phyloP scores from a whole-genome alignment of 2,797 vertebrate genomes.

The Gorsachius magnificus region DNA sequence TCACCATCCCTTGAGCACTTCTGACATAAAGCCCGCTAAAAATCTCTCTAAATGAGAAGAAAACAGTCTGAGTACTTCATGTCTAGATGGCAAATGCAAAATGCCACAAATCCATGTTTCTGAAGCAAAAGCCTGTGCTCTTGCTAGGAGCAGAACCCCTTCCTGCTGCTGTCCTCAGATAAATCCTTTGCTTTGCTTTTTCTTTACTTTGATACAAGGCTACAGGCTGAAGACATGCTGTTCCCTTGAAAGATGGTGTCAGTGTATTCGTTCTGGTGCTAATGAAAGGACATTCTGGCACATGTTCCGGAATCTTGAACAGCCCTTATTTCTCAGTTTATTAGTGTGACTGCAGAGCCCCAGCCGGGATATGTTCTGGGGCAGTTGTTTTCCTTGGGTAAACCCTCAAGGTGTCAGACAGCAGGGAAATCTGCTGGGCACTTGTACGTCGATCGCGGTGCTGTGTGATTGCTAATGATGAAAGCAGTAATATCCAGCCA shows the following conservation, averaged over 20 bases:
- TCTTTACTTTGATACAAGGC: not conserved
- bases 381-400: not conserved
- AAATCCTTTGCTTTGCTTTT: not conserved
- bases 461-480: not conserved
- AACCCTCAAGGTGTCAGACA: not conserved
- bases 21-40: slow-evolving; percentile 39
- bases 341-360: not conserved
- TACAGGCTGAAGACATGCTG: not conserved
- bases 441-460: not conserved
- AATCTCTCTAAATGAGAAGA: slow-evolving; percentile 12
- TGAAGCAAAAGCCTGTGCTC: not conserved
- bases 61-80: not conserved
- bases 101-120: not conserved
- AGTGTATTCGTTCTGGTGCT: not conserved
- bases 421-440: not conserved
- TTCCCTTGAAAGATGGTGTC: not conserved
- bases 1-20: slow-evolving; percentile 20
- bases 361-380: not conserved
- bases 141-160: not conserved
- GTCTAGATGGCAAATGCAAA: slow-evolving; percentile 7
- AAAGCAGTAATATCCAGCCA: fast-evolving
- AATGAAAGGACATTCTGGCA: not conserved
- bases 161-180: not conserved
- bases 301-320: fast-evolving
- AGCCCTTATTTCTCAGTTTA: not conserved